Base-by-base conservation (phyloP, 2,888 invertebrate genomes). In the Gonocerus acuteangulatus region DNA sequence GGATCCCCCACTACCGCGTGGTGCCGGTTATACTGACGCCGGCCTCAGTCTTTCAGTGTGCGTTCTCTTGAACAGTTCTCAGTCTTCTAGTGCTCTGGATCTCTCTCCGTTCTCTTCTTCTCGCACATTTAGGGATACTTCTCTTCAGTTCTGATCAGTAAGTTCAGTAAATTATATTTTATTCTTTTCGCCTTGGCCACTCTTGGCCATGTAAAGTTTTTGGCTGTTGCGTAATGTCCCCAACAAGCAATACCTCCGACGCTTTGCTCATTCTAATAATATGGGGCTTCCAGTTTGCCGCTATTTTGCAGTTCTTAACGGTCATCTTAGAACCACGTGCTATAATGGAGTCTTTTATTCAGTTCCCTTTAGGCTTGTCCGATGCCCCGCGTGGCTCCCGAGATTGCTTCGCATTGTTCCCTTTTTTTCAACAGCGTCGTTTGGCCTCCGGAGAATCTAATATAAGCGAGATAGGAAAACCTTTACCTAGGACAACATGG, bases 21-120 rank as follows among this genome's bases (percentile, higher is more conserved):
- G 3, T n/a, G 39, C 51, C 57, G 49, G 44, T 36, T 58, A 49
- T 42, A 48, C 52, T 61, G 61, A 63, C 63, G 60, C 63, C 61
- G 64, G 21, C 51, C 59, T 59, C 61, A 64, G 64, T 64, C 61
- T 45, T 13, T 39, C 39, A 15, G 13, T 39, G 39, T 39, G n/a
- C 39, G 39, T 39, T 39, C 39, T 15, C 39, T n/a, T 3, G 3
- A 3, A 6, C 27, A 6, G 27, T 27, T 27, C 6, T 32, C 32
- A 32, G 11, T 11, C 11, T 6, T 32, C 39, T 2, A 3, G 39
- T 39, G 13, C 39, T 39, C 39, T 39, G n/a, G 13, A 2, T 39
- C 39, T 39, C 7, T 15, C 13, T 6, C 39, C 39, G n/a, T 3
- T 9, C n/a, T 39, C n/a, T 9, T 39, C 4, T 4, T 39, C 39